Evolutionary conservation across 2,113 vertebrate genomes (phyloP), one percentile per base, ranked within the genome.

Genomic region (Spea multiplicata): DNA sequence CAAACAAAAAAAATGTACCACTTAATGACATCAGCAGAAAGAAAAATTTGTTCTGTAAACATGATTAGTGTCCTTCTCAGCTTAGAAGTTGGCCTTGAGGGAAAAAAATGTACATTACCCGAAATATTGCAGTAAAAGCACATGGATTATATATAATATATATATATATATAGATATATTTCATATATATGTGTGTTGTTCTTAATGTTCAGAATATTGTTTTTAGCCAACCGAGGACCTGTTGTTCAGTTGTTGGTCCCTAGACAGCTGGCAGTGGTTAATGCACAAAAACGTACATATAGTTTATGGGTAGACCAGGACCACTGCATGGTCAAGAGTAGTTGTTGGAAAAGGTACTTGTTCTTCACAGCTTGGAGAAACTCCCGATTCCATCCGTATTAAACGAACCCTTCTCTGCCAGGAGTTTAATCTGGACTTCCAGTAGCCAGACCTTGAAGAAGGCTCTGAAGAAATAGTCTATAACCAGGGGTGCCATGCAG

Each of bases 401-500:
- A 30, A 30, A 30, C 30, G 30, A 30, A 30, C 30, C 30, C 30
- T 30, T 30, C 30, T 30, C 30, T 30, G 30, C 30, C 30, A 30
- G 30, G 30, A 30, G 30, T 30, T 30, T 30, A 30, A 30, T 30
- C 30, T 30, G 30, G 30, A 30, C 30, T 30, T 30, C 30, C 30
- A 30, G 30, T 1, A 30, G 30, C 30, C 30, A 30, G 30, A 30
- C 30, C 30, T 30, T 2, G 30, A 30, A 30, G 30, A 30, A 30
- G 30, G 52, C 12, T 8, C 52, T 6, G 30, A 30, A 30, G 30
- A 30, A 30, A 30, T 30, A 30, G 47, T 3, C 1, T 86, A 99
- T 44, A 99, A 94, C 97, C 97, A 99, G 0, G 97, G 97, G 85
- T 98, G 97, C 97, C 97, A 99, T 80, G 97, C 97, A 0, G 97